These are phyloP conservation scores for Choristoneura rosaceana DNA, from an alignment of 2,888 invertebrate genomes.

Conservation along the genomic window DNA sequence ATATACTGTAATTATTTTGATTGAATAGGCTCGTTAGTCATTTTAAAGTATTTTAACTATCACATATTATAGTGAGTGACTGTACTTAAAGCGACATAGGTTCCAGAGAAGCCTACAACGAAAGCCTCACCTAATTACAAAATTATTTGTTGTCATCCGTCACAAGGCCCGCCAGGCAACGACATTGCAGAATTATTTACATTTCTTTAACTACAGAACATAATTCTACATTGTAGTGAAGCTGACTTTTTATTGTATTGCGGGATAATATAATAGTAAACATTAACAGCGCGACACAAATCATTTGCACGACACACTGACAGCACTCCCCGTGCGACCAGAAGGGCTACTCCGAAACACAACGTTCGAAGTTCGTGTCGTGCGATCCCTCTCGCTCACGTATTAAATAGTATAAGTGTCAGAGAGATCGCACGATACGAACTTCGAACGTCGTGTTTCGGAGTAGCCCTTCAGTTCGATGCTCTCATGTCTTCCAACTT, in stretches of 20 bases:
- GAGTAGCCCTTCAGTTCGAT: no score
- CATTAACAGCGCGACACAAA: constrained; percentile 52
- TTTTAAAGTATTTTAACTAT: no score
- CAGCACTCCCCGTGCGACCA: constrained; percentile 49
- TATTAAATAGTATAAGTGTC: no score
- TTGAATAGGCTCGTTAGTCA: no score
- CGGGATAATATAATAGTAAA: constrained; percentile 54
- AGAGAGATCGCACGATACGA: no score
- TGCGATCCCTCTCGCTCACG: no score
- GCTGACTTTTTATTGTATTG: constrained; percentile 46
- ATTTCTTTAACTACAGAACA: constrained; percentile 42
- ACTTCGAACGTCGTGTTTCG: no score
- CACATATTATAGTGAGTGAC: no score
- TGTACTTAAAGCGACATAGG: not conserved
- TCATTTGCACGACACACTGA: constrained; percentile 51
- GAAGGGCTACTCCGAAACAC: no score
- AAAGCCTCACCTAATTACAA: constrained; percentile 18
- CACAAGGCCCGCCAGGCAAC: constrained; percentile 12
- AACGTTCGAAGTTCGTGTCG: no score
- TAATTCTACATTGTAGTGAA: constrained; percentile 48
- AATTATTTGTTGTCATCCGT: constrained; percentile 22
- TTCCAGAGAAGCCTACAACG: not conserved
- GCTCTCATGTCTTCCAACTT: constrained; percentile 48
- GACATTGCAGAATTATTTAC: constrained; percentile 24
- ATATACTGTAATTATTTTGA: no score